These are phyloP conservation scores for Etheostoma nigrum DNA, from an alignment of 2,797 vertebrate species.

Conservation along the genomic window DNA sequence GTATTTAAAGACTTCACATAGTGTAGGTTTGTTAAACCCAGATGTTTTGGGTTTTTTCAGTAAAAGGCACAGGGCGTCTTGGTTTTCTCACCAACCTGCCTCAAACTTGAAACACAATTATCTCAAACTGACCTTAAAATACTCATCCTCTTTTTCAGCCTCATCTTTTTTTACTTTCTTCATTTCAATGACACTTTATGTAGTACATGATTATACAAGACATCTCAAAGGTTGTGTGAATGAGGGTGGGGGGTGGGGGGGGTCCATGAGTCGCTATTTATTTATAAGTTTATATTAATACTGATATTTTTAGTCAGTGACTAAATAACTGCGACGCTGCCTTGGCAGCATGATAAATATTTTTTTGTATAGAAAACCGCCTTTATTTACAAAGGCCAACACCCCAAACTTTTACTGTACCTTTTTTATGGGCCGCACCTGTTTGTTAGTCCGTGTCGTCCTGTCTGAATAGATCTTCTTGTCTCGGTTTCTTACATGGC, in stretches of 20 bases:
- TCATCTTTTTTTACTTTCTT: slow-evolving; percentile 43
- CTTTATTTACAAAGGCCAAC: slow-evolving; percentile 97
- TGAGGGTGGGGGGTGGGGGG: slow-evolving; percentile 45
- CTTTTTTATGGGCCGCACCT: slow-evolving; percentile 75
- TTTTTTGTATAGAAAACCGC: slow-evolving; percentile 93
- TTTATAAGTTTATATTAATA: slow-evolving; percentile 93
- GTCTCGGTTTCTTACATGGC: slow-evolving; percentile 66
- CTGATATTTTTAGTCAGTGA: slow-evolving; percentile 99
- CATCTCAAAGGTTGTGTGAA: slow-evolving; percentile 72
- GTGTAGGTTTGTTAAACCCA: slow-evolving; percentile 45
- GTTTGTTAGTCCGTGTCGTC: slow-evolving; percentile 79
- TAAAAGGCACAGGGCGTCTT: slow-evolving; percentile 47
- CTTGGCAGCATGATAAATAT: slow-evolving; percentile 94
- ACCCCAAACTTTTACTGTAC: slow-evolving; percentile 75
- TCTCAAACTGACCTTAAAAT: slow-evolving; percentile 72
- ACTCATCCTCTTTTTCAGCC: slow-evolving; percentile 28
- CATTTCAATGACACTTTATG: slow-evolving; percentile 68
- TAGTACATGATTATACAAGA: slow-evolving; percentile 79
- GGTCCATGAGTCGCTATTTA: slow-evolving; percentile 93
- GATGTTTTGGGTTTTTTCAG: slow-evolving; percentile 26
- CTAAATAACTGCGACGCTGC: slow-evolving; percentile 97
- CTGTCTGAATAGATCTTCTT: slow-evolving; percentile 77
- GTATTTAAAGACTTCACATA: slow-evolving; percentile 43
- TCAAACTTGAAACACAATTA: slow-evolving; percentile 83
- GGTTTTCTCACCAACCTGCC: slow-evolving; percentile 71